Evolutionary conservation across 2,888 invertebrate species (phyloP), one percentile per base, ranked within the genome.

Genomic region (Ichneumon xanthorius): DNA sequence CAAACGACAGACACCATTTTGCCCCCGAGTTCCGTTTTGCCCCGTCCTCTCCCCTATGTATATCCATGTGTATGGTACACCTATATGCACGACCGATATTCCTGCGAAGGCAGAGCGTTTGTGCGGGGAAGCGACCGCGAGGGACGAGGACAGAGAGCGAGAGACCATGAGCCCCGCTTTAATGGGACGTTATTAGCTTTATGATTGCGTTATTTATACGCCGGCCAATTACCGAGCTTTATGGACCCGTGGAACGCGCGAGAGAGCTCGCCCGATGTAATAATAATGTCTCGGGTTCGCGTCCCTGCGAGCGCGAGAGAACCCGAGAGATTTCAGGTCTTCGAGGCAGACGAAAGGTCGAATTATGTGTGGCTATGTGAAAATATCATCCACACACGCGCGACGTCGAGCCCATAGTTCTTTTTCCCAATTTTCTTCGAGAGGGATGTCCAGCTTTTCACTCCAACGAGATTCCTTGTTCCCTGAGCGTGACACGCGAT

Each of bases 141-240:
- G 72, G 84, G 79, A 85, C 70, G 87, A 87, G 33, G 30, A 26
- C 61, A 16, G 50, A 30, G 80, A 48, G 55, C 37, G 70, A 22
- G 55, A 55, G 70, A 58, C 40, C 45, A 53, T 68, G 84, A 61
- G 72, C 50, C 16, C 77, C 83, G 77, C 87, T 88, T 89, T 91
- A 90, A 92, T 88, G 89, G 88, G 87, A 88, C 89, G 87, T 91
- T 90, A 91, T 92, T 90, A 91, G 88, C 84, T 91, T 92, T 89
- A 89, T 89, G 89, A 90, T 88, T 87, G 88, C 88, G 86, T 90
- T 89, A 91, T 92, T 91, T 90, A 90, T 89, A 88, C 86, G 88
- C 81, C 84, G 78, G 68, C 87, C 88, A 87, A 89, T 90, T 88
- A 86, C 87, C 85, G 86, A 75, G 85, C 86, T 90, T 91, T 90